These are phyloP conservation scores for Notolabrus celidotus DNA, from an alignment of 2,797 vertebrate species.

Conservation along the genomic window DNA sequence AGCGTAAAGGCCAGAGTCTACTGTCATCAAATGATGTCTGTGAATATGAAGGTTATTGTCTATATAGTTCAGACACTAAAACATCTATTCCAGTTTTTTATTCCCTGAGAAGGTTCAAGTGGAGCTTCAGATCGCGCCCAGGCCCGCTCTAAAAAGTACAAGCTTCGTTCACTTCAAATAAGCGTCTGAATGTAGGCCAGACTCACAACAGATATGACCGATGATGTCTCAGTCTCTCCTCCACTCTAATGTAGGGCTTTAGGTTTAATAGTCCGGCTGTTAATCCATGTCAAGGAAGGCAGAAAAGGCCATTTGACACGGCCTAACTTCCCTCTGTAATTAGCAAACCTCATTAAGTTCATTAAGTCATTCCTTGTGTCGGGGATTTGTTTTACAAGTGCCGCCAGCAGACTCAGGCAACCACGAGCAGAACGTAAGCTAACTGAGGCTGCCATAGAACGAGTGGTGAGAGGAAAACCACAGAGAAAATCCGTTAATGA, in stretches of 20 bases:
- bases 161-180: conserved; percentile 58
- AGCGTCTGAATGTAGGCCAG: conserved; percentile 59
- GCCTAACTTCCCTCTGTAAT: conserved; percentile 80
- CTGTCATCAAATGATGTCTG: conserved; percentile 27
- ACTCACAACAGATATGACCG: conserved; percentile 61
- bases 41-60: conserved; percentile 47
- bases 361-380: conserved; percentile 81
- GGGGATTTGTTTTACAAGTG: conserved; percentile 79
- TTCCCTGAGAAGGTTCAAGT: conserved; percentile 53
- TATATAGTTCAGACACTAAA: conserved; percentile 44
- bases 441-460: conserved; percentile 10
- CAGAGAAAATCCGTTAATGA: not conserved
- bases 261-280: conserved; percentile 77
- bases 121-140: conserved; percentile 40
- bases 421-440: conserved; percentile 24
- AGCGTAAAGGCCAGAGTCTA: conserved; percentile 15
- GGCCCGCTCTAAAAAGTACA: conserved; percentile 51
- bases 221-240: conserved; percentile 50
- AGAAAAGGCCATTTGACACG: conserved; percentile 82
- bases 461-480: not conserved
- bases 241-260: conserved; percentile 60
- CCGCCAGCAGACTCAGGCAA: conserved; percentile 65
- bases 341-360: conserved; percentile 86
- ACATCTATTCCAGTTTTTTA: conserved; percentile 44
- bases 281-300: conserved; percentile 80